A percentile compares a stretch with the other conserved stretches of the same genome.
Evolutionary conservation across 2,113 vertebrate species (phyloP).

Genomic region (Ptilorrhoa leucosticta): DNA sequence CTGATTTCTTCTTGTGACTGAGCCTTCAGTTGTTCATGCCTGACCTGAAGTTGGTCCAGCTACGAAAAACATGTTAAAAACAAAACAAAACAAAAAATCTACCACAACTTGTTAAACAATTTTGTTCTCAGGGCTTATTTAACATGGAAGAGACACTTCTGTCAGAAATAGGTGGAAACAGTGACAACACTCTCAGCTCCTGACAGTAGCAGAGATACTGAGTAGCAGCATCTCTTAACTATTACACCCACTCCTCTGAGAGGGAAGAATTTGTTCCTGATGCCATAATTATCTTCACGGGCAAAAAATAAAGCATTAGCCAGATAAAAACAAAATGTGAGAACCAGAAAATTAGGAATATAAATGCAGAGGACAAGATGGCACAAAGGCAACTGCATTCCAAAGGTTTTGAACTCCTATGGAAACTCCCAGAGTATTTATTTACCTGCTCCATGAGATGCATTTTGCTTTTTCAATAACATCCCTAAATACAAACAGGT

Average conservation of each 20-base stretch:
- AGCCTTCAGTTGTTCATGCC: slow-evolving; percentile 69
- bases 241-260: background rate
- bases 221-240: background rate
- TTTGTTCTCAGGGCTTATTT: background rate
- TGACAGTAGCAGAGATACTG: background rate
- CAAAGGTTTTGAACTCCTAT: background rate
- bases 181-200: background rate
- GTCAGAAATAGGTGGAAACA: background rate
- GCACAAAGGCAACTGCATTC: background rate
- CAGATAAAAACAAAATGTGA: background rate
- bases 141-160: background rate
- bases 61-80: background rate
- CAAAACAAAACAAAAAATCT: no score
- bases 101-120: background rate
- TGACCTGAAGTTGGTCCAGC: slow-evolving; percentile 73
- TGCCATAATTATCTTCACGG: background rate
- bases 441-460: background rate
- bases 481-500: background rate
- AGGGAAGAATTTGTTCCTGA: background rate
- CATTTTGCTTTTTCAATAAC: background rate
- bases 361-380: background rate
- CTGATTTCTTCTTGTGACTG: slow-evolving; percentile 80
- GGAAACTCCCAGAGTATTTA: background rate
- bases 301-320: background rate
- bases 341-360: background rate